Conservation (phyloP, 2,797 vertebrate species). For the Ctenopoma kingsleyae region DNA sequence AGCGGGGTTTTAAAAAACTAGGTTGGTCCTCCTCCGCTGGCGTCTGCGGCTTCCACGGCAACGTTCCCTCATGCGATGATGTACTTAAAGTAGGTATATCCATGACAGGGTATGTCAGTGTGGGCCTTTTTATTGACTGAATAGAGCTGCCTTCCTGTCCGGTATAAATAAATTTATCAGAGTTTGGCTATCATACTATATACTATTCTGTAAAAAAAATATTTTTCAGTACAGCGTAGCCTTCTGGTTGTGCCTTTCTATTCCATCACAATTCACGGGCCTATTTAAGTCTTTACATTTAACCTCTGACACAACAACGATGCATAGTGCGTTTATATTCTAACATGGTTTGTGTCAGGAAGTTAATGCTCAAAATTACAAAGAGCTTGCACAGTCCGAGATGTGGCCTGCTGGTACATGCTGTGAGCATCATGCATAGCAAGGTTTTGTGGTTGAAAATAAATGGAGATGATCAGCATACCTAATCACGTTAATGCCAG, state of each 20-base stretch:
- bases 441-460: slow-evolving; percentile 32
- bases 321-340: background rate
- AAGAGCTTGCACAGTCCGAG: background rate
- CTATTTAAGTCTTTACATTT: background rate
- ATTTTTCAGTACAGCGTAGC: fast-evolving
- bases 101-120: background rate
- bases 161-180: background rate
- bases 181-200: background rate
- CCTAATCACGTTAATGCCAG: slow-evolving; percentile 35
- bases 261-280: background rate
- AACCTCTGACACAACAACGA: background rate
- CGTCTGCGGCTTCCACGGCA: slow-evolving; percentile 86
- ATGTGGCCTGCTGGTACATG: fast-evolving
- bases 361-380: fast-evolving
- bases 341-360: background rate
- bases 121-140: background rate
- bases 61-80: slow-evolving; percentile 62
- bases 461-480: slow-evolving; percentile 27
- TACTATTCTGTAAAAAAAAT: background rate
- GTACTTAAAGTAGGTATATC: slow-evolving; percentile 13
- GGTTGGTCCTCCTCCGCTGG: slow-evolving; percentile 73
- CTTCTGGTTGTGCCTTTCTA: background rate
- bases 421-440: background rate
- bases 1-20: slow-evolving; percentile 35
- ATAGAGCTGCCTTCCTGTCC: background rate